phyloP scores from a whole-genome alignment of 2,888 invertebrate genomes.

The Empis stercorea region DNA sequence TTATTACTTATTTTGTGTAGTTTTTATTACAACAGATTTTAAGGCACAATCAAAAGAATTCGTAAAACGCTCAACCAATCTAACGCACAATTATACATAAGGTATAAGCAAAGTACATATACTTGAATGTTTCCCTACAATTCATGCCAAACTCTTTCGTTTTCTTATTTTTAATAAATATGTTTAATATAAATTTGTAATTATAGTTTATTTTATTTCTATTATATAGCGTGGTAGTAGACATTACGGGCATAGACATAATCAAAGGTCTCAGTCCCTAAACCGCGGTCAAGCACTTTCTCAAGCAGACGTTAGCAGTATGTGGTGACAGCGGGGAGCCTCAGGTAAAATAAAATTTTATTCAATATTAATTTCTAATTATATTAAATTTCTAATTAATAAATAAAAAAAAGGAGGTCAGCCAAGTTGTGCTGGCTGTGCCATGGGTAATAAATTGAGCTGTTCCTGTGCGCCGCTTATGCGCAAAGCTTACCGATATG shows the following conservation, averaged over 20 bases:
- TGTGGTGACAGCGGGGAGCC: constrained; percentile 72
- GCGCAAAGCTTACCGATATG: constrained; percentile 92
- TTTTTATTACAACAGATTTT: too few relatives aligned
- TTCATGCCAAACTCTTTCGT: too few relatives aligned
- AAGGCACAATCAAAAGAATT: too few relatives aligned
- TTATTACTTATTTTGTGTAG: too few relatives aligned
- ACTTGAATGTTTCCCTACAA: too few relatives aligned
- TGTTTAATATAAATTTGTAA: background rate
- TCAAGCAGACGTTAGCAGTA: constrained; percentile 52
- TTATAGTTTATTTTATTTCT: background rate
- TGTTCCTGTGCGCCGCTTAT: constrained; percentile 94
- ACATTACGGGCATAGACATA: constrained; percentile 45
- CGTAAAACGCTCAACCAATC: too few relatives aligned
- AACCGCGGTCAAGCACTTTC: constrained; percentile 59
- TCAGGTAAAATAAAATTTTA: constrained; percentile 37
- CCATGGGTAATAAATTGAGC: constrained; percentile 95
- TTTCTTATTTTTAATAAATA: too few relatives aligned
- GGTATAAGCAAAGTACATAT: too few relatives aligned
- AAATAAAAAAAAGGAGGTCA: constrained; percentile 26
- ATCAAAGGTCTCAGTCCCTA: constrained; percentile 62
- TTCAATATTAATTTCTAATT: background rate
- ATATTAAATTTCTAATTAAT: background rate
- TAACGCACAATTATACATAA: too few relatives aligned
- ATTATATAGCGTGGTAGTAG: constrained; percentile 48
- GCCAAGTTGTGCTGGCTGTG: constrained; percentile 41